A percentile compares a stretch with the other conserved stretches of the same genome.
These are phyloP conservation scores for Pseudorectes ferrugineus DNA, from an alignment of 2,113 vertebrate genomes.

Conservation along the genomic window DNA sequence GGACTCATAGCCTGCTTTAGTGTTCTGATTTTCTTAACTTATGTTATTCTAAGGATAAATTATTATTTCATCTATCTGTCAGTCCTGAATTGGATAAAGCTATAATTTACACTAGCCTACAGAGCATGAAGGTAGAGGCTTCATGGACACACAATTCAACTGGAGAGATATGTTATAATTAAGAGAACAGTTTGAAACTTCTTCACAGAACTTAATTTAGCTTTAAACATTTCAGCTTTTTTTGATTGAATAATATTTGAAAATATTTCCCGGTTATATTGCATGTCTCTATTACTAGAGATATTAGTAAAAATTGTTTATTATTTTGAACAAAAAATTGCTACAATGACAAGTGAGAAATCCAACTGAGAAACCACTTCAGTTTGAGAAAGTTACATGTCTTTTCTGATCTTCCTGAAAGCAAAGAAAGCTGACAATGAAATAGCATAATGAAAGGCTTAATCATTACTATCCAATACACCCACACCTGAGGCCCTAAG, in stretches of 20 bases:
- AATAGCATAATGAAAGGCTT: not conserved
- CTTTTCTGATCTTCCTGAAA: not conserved
- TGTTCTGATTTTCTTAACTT: not conserved
- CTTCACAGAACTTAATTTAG: not conserved
- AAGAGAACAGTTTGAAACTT: not conserved
- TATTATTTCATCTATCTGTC: not conserved
- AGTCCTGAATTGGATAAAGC: not conserved
- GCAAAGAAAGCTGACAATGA: not conserved
- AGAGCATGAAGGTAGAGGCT: not conserved
- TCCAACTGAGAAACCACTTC: not conserved
- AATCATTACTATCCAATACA: not conserved
- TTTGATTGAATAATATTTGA: not conserved
- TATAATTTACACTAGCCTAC: not conserved
- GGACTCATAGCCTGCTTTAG: not conserved
- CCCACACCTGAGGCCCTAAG: not conserved
- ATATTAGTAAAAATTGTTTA: not conserved
- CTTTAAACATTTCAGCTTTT: not conserved
- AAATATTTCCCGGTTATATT: not conserved
- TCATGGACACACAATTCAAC: not conserved
- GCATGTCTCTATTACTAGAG: not conserved
- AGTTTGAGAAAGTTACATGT: not conserved
- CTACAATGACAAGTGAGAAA: not conserved
- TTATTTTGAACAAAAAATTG: not conserved
- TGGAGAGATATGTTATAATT: not conserved
- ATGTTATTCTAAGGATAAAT: not conserved